These are phyloP conservation scores for Penaeus monodon DNA, from an alignment of 2,888 invertebrate species.

Conservation along the genomic window DNA sequence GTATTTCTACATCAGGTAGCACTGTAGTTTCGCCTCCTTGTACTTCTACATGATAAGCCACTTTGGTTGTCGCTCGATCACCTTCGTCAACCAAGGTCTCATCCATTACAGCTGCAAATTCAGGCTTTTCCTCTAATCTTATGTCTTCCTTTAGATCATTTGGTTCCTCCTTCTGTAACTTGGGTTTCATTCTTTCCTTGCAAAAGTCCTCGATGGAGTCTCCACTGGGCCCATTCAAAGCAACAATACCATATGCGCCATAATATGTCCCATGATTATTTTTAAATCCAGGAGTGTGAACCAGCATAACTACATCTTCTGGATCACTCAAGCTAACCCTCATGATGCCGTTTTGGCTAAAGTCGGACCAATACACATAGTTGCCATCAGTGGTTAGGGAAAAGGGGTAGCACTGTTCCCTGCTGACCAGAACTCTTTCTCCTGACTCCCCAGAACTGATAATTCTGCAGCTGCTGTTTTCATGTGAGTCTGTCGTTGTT, in stretches of 20 bases:
- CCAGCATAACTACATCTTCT: slow-evolving; percentile 2
- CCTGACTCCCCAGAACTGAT: too few relatives aligned
- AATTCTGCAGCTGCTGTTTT: too few relatives aligned
- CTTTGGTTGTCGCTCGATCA: too few relatives aligned
- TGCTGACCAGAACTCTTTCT: neutral
- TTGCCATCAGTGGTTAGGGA: slow-evolving; percentile 5
- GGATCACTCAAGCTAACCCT: slow-evolving; percentile 12
- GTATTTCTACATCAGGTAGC: too few relatives aligned
- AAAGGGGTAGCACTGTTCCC: slow-evolving; percentile 9
- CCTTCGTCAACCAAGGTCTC: neutral
- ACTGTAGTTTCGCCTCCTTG: too few relatives aligned
- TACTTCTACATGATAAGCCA: too few relatives aligned
- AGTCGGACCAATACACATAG: slow-evolving; percentile 21
- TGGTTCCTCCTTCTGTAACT: too few relatives aligned
- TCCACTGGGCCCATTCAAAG: neutral
- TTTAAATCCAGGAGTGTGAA: neutral
- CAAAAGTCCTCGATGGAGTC: neutral
- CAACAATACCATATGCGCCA: slow-evolving; percentile 10
- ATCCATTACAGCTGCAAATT: neutral
- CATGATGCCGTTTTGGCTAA: slow-evolving; percentile 4
- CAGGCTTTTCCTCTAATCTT: too few relatives aligned
- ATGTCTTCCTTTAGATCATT: too few relatives aligned
- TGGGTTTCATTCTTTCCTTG: too few relatives aligned
- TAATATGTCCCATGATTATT: too few relatives aligned
- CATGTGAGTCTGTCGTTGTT: too few relatives aligned